Evolutionary conservation across 1,140 invertebrate species (phyloP).

Genomic region (Atta colombica): DNA sequence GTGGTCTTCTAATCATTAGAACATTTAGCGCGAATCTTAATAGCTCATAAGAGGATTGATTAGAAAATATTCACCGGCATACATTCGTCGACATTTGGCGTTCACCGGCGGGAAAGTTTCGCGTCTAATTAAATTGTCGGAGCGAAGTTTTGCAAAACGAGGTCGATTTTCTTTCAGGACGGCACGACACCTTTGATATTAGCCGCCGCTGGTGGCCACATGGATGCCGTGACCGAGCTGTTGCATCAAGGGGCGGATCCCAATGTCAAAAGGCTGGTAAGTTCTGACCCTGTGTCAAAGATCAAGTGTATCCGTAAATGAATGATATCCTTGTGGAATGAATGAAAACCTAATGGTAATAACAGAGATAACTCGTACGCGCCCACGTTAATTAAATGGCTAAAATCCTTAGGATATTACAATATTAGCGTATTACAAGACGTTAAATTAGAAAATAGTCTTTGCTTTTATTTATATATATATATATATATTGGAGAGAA

Average conservation of each 20-base stretch:
- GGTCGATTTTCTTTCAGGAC: slow-evolving; percentile 89
- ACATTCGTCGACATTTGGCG: slow-evolving; percentile 12
- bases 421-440: background rate
- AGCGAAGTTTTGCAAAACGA: slow-evolving; percentile 13
- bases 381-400: slow-evolving; percentile 1
- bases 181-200: slow-evolving; percentile 97
- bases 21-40: slow-evolving; percentile 28
- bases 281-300: slow-evolving; percentile 70
- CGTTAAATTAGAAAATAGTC: background rate
- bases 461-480: background rate
- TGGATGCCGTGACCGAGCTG: slow-evolving; percentile 94
- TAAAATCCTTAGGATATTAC: background rate
- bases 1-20: background rate
- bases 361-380: slow-evolving; percentile 28
- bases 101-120: slow-evolving; percentile 30
- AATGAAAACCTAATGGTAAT: slow-evolving; percentile 8
- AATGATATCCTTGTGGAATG: background rate
- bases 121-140: slow-evolving; percentile 27
- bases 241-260: slow-evolving; percentile 96
- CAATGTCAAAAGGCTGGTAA: slow-evolving; percentile 92
- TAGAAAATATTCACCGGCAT: slow-evolving; percentile 51
- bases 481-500: background rate
- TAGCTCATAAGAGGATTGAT: slow-evolving; percentile 15
- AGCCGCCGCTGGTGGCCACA: slow-evolving; percentile 95
- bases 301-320: background rate